Base-by-base conservation (phyloP, 2,888 invertebrate species). In the Ennomos erosarius region DNA sequence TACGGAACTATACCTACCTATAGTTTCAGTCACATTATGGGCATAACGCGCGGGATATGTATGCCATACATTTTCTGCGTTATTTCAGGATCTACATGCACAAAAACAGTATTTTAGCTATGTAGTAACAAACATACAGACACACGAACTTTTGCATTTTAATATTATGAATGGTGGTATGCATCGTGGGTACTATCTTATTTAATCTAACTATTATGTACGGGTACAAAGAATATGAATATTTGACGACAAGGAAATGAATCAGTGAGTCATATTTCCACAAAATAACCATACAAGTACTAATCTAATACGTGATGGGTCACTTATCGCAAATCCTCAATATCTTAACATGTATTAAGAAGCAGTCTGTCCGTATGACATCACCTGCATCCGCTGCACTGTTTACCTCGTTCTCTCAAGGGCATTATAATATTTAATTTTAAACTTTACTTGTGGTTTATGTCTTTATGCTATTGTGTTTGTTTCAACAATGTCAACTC, bases 331-430 rank as follows among this genome's bases (percentile, higher is more conserved):
- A 1, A 53, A 43, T 38, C 46, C 44, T 37, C 45, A 26, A 54
- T 59, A 50, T 54, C 38, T 47, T 16, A n/a, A 51, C 52, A 56
- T 54, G 16, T 52, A 16, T 53, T 59, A 55, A 55, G 43, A 57
- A 49, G 36, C 46, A 49, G 57, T 38, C 49, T 50, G 58, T 62
- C 44, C 1, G 51, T 46, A 50, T 64, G 64, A 64, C 62, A 62
- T 67, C 65, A 65, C 11, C 35, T 65, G 64, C 65, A 60, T 53
- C 59, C 59, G 53, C 50, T 67, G 61, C 63, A 63, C 53, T 65
- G 60, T 63, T 59, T 59, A 59, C 56, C 52, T 55, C 44, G 12
- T 37, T 50, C 45, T 11, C 53, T 36, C 67, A 65, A 67, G 62
- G 67, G 55, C 67, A 46, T 12, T 36, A 16, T 48, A 59, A 45